These are phyloP conservation scores for Gopherus flavomarginatus DNA, from an alignment of 2,113 vertebrate genomes.

Conservation along the genomic window DNA sequence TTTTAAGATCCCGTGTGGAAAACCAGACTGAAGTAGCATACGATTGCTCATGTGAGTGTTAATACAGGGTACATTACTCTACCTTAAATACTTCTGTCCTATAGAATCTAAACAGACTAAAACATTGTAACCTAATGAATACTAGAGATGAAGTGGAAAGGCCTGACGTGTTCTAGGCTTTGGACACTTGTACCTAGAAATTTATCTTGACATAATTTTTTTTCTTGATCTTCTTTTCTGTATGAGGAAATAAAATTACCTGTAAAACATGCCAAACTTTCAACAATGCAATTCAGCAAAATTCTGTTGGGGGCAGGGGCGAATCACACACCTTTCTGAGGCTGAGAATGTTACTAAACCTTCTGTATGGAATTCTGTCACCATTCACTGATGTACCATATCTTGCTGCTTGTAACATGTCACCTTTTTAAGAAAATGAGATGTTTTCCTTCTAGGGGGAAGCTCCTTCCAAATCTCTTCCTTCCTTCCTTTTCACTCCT, in stretches of 20 bases:
- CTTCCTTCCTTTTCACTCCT: not conserved
- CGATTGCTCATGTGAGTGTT: not conserved
- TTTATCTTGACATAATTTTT: not conserved
- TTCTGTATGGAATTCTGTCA: accelerated
- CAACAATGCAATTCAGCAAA: not conserved
- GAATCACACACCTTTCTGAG: not conserved
- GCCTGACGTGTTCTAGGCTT: not conserved
- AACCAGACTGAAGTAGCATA: not conserved
- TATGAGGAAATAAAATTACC: not conserved
- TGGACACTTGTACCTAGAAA: not conserved
- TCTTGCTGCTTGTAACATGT: not conserved
- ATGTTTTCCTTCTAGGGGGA: not conserved
- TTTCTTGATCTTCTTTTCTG: not conserved
- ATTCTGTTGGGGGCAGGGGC: not conserved
- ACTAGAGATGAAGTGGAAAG: not conserved
- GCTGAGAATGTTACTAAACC: not conserved
- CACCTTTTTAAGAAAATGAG: not conserved
- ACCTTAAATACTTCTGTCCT: not conserved
- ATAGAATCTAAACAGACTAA: not conserved
- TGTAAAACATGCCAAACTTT: not conserved
- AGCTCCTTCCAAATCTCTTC: not conserved
- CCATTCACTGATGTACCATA: not conserved
- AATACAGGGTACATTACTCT: not conserved
- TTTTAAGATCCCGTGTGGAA: too few relatives aligned
- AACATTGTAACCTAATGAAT: accelerated